These are phyloP conservation scores for Lepidocyrtinus sp. DNA, from an alignment of 2,888 invertebrate species.

Conservation along the genomic window DNA sequence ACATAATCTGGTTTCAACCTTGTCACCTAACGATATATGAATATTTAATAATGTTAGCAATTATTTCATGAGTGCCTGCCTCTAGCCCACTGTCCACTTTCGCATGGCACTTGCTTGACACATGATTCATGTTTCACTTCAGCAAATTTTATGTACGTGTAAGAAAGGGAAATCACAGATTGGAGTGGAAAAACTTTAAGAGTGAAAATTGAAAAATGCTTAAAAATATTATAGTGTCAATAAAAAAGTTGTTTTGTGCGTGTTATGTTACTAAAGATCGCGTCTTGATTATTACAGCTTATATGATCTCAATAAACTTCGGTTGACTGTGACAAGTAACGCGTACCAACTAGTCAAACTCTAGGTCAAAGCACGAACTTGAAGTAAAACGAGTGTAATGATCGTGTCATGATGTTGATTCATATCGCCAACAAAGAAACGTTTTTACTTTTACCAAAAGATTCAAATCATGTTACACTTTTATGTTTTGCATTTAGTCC, in stretches of 20 bases:
- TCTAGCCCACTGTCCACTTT: not conserved
- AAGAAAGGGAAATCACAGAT: not conserved
- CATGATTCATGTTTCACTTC: not conserved
- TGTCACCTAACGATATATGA: slow-evolving; percentile 17
- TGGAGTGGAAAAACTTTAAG: not conserved
- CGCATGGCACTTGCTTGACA: not conserved
- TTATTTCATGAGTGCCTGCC: not conserved
- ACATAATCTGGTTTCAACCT: slow-evolving; percentile 22
- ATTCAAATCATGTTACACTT: too few species aligned
- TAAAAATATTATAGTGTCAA: not conserved
- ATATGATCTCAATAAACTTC: not conserved
- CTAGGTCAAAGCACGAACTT: not conserved
- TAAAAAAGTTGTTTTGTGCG: not conserved
- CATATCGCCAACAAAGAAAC: too few species aligned
- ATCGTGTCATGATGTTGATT: not conserved
- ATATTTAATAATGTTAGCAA: not conserved
- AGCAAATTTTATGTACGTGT: not conserved
- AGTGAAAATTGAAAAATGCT: not conserved
- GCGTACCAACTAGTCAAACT: not conserved
- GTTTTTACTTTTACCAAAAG: too few species aligned
- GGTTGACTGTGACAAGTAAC: not conserved
- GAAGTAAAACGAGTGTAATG: not conserved
- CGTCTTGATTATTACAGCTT: not conserved
- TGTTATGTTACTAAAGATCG: not conserved
- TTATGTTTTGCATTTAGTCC: too few species aligned